Base-by-base conservation (phyloP, 2,113 vertebrate species). In the Cyprinodon tularosa region DNA sequence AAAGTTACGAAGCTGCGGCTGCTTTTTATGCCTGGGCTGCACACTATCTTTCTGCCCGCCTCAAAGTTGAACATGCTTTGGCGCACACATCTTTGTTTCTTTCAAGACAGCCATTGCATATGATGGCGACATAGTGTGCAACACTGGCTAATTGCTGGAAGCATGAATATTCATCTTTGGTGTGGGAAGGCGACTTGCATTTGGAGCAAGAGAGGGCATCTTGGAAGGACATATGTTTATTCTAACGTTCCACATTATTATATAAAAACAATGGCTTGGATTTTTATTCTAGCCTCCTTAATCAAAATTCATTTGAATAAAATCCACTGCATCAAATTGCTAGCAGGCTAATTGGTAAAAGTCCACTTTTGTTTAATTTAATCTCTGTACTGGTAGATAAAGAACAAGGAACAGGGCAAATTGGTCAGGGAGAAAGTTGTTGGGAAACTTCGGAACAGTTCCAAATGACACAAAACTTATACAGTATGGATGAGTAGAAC, bases 81-180 rank as follows among this genome's bases (percentile, higher is more conserved):
- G 47, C 4, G 11, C 37, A 20, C 71, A 63, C 50, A 66, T 78
- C 62, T 62, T 66, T 20, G 68, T 62, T 20, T 62, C 71, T 89
- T 83, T 85, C 77, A 85, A 84, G 65, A 74, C 65, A 66, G 48
- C 66, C 70, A 76, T 84, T 81, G 84, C 76, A 78, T 84, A 63
- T 74, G 71, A 77, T 62, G 42, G 70, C 4, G 57, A 4, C 68
- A 42, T 42, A 53, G 65, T 72, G 74, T 61, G 69, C 57, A 37
- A 72, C 36, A 39, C 71, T 60, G 82, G 72, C 62, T 90, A 90
- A 88, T 91, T 89, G 88, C 80, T 82, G 67, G 83, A 78, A 64
- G 60, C 62, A 86, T 90, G 72, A 86, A 91, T 91, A 89, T 88
- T 85, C 76, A 88, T 88, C 70, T 69, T 50, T n/a, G 29, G 61